Evolutionary conservation across 2,797 vertebrate species (phyloP).

Genomic region (Siniperca obscura): DNA sequence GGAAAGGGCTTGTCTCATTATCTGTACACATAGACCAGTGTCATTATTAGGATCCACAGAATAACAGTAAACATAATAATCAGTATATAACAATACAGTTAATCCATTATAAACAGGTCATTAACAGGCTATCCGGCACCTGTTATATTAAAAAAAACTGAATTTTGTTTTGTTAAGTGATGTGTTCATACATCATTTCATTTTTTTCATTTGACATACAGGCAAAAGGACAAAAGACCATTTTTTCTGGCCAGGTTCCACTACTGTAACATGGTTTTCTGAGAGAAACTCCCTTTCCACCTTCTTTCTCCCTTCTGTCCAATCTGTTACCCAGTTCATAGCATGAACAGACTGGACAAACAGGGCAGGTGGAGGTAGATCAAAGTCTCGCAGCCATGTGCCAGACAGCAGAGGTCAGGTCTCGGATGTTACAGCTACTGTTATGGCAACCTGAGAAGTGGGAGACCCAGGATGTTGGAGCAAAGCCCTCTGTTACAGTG

Average conservation of each 20-base stretch:
- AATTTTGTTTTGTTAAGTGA: constrained; percentile 65
- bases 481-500: constrained; percentile 54
- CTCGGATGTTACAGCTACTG: constrained; percentile 76
- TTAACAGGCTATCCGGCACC: constrained; percentile 86
- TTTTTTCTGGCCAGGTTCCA: constrained; percentile 59
- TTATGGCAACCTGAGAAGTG: constrained; percentile 84
- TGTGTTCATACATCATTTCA: constrained; percentile 71
- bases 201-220: constrained; percentile 74
- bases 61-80: constrained; percentile 74
- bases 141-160: constrained; percentile 75
- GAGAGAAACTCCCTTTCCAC: constrained; percentile 38
- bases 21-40: constrained; percentile 78
- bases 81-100: constrained; percentile 76
- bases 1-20: constrained; percentile 71
- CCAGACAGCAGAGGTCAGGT: constrained; percentile 63
- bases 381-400: constrained; percentile 46
- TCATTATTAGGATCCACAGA: constrained; percentile 76
- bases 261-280: constrained; percentile 64
- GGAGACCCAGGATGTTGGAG: constrained; percentile 77
- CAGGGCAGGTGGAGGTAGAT: constrained; percentile 50
- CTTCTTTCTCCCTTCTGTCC: constrained; percentile 29
- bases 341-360: constrained; percentile 32
- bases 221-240: constrained; percentile 72
- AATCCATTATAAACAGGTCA: constrained; percentile 78
- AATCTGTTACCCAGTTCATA: constrained; percentile 21